Conservation (phyloP, 2,797 vertebrate species). For the Sparus aurata region DNA sequence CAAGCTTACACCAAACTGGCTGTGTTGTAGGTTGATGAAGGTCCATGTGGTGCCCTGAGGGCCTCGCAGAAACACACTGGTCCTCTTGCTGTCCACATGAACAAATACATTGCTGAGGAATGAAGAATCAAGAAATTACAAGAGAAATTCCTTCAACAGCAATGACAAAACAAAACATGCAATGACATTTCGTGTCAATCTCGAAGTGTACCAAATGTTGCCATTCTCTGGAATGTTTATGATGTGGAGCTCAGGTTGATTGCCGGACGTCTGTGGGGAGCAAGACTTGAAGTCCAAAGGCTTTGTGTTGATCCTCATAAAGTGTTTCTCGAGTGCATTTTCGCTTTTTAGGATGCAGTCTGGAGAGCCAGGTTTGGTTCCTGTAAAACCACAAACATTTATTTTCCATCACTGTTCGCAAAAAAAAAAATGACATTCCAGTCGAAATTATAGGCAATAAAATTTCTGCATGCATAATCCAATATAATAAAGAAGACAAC, state of each 20-base stretch:
- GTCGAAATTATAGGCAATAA: background rate
- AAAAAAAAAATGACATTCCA: constrained; percentile 4
- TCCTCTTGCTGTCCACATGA: constrained; percentile 19
- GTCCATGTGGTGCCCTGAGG: constrained; percentile 82
- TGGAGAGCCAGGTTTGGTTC: constrained; percentile 58
- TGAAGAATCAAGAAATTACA: background rate
- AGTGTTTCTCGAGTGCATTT: constrained; percentile 67
- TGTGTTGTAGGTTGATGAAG: constrained; percentile 22
- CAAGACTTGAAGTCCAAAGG: constrained; percentile 61
- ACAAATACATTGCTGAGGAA: constrained; percentile 80
- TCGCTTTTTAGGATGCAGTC: constrained; percentile 69
- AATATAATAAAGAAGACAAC: background rate
- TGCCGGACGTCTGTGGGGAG: constrained; percentile 12
- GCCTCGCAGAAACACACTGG: constrained; percentile 79
- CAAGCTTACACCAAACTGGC: constrained; percentile 72
- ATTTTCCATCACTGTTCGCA: constrained; percentile 12
- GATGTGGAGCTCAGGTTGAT: constrained; percentile 75
- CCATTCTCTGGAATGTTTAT: constrained; percentile 82
- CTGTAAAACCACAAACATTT: constrained; percentile 61
- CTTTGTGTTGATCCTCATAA: constrained; percentile 18
- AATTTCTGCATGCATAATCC: constrained; percentile 11
- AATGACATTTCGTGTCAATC: background rate
- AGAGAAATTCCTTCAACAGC: background rate
- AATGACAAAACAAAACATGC: background rate
- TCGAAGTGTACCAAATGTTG: constrained; percentile 71